Base-by-base conservation (phyloP, 2,888 invertebrate species). In the Dynastes grantii region DNA sequence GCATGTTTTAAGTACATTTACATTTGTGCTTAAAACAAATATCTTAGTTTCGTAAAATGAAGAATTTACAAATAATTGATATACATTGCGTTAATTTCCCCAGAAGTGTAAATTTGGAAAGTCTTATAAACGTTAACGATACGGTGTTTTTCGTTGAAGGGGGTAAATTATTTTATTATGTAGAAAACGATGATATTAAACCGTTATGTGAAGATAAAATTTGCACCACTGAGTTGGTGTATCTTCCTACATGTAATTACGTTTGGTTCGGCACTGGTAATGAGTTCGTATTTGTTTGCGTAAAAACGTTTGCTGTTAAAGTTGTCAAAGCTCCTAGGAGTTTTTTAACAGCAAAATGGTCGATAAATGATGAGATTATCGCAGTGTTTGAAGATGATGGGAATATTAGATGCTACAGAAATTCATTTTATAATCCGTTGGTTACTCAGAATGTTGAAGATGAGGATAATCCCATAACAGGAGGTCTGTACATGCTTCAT, bases 221-320 rank as follows among this genome's bases (percentile, higher is more conserved):
- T 49, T 78, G 77, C n/a, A 32, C 64, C n/a, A 78, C 77, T 27
- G 71, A 71, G 11, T 22, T 78, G 29, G 49, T 49, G 9, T 63
- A 71, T 29, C 16, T 78, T 49, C 27, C 63, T 32, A n/a, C 71
- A 37, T 61, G 29, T 51, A 51, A 78, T 8, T 49, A 70, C 27
- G 5, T 78, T 6, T 78, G 68, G 68, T 78, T 71, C 29, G 77
- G 77, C 5, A 78, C 63, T 16, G 77, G 77, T 22, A 13, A 55
- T 0, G 61, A 70, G 16, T 71, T 63, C 37, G 53, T 78, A 0
- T 78, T 32, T 64, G 13, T 71, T 11, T 16, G 51, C 49, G 40
- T 58, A 6, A 49, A 16, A 5, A 51, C 63, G 2, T 13, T 64
- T 13, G 29, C 37, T 3, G 51, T 64, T 4, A 51, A 29, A 9